Evolutionary conservation across 1,140 invertebrate genomes (phyloP).

Genomic region (Oryzaephilus surinamensis): DNA sequence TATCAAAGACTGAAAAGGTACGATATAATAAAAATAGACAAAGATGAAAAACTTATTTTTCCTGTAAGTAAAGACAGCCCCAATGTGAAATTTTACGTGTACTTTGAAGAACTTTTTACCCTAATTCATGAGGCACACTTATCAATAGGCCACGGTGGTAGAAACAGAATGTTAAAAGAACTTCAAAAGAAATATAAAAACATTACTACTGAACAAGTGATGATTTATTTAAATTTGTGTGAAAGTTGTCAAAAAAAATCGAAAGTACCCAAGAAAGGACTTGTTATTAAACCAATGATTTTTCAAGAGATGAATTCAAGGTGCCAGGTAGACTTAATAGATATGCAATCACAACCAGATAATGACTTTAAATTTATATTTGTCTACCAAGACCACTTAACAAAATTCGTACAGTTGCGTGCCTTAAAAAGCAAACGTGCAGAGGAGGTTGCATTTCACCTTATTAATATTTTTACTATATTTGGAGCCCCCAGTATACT

Average conservation of each 20-base stretch:
- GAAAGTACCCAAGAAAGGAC: slow-evolving; percentile 21
- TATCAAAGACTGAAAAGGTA: slow-evolving; percentile 4
- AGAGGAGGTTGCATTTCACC: slow-evolving; percentile 20
- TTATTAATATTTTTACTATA: slow-evolving; percentile 28
- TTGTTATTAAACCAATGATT: slow-evolving; percentile 31
- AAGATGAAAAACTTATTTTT: slow-evolving; percentile 6
- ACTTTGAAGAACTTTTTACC: slow-evolving; percentile 11
- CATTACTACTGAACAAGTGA: slow-evolving; percentile 13
- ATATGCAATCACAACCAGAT: slow-evolving; percentile 35
- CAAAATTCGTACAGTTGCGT: slow-evolving; percentile 33
- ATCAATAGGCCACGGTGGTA: slow-evolving; percentile 12
- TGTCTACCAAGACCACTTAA: slow-evolving; percentile 38
- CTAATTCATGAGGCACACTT: slow-evolving; percentile 12
- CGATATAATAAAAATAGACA: slow-evolving; percentile 6
- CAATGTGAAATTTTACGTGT: slow-evolving; percentile 3
- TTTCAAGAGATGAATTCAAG: slow-evolving; percentile 30
- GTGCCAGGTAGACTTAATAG: slow-evolving; percentile 39
- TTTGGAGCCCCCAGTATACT: slow-evolving; percentile 30
- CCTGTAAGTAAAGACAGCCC: neutral
- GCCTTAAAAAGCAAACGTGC: slow-evolving; percentile 28
- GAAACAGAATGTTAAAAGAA: slow-evolving; percentile 13
- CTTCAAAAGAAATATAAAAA: slow-evolving; percentile 13
- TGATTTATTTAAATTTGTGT: slow-evolving; percentile 11
- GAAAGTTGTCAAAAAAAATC: slow-evolving; percentile 9
- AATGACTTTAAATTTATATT: slow-evolving; percentile 35